Conservation (phyloP, 2,797 vertebrate species). For the Clarias pachynema region DNA sequence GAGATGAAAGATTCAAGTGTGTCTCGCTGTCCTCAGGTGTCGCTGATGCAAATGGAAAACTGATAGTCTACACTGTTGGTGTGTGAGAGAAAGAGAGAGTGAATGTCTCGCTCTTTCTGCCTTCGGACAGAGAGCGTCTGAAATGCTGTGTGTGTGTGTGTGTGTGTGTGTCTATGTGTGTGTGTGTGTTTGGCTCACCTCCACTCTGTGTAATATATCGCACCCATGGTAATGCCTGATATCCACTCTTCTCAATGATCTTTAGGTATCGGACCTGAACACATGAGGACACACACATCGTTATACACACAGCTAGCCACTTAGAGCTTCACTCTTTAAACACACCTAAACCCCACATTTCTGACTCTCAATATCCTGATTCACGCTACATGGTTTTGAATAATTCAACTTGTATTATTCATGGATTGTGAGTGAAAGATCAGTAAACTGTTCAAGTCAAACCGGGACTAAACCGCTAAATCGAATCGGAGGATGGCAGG, state of each 20-base stretch:
- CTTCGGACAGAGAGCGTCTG: background rate
- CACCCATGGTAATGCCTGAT: slow-evolving; percentile 82
- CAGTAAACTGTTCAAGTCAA: background rate
- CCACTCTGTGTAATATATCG: slow-evolving; percentile 84
- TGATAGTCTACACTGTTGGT: slow-evolving; percentile 43
- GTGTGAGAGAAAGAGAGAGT: background rate
- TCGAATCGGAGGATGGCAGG: slow-evolving; percentile 45
- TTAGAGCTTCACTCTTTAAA: background rate
- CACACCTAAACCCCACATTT: background rate
- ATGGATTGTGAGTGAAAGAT: no score
- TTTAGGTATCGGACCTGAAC: slow-evolving; percentile 81
- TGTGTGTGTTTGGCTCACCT: slow-evolving; percentile 67
- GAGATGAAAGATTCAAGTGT: slow-evolving; percentile 57
- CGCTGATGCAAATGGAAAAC: slow-evolving; percentile 60
- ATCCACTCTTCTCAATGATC: slow-evolving; percentile 84
- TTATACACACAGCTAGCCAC: background rate
- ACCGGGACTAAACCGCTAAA: no score
- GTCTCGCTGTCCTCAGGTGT: slow-evolving; percentile 20
- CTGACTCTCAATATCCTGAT: background rate
- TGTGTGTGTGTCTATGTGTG: slow-evolving; percentile 22
- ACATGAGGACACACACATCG: background rate
- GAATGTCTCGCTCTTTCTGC: background rate
- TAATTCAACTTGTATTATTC: background rate
- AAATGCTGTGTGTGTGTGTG: background rate
- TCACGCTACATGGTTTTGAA: background rate